Evolutionary conservation across 2,888 invertebrate species (phyloP).

Genomic region (Drosophila incognita): DNA sequence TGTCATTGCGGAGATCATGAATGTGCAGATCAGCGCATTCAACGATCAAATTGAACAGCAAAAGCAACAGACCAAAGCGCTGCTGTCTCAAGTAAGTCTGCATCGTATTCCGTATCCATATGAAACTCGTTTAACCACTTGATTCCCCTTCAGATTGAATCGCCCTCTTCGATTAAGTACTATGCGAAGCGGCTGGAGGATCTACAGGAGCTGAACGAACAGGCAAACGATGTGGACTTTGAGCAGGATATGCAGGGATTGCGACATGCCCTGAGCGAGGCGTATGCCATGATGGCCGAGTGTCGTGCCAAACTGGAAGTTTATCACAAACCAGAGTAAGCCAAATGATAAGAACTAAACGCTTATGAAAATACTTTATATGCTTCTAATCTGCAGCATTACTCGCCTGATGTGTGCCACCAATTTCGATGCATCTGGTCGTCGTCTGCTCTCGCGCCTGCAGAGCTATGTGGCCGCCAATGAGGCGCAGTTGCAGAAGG

Average conservation of each 20-base stretch:
- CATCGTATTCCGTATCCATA: not conserved
- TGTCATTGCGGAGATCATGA: slow-evolving; percentile 87
- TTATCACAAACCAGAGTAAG: slow-evolving; percentile 83
- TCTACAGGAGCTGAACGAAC: slow-evolving; percentile 87
- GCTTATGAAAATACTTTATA: not conserved
- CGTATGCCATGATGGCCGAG: slow-evolving; percentile 84
- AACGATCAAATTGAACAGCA: slow-evolving; percentile 88
- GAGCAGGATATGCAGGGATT: slow-evolving; percentile 87
- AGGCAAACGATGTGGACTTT: slow-evolving; percentile 88
- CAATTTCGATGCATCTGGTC: slow-evolving; percentile 81
- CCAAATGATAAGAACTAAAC: not conserved
- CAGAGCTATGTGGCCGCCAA: slow-evolving; percentile 90
- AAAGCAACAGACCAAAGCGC: slow-evolving; percentile 86
- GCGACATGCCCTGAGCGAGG: slow-evolving; percentile 85
- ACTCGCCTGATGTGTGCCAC: slow-evolving; percentile 76
- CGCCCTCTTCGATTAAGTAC: slow-evolving; percentile 86
- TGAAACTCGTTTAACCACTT: not conserved
- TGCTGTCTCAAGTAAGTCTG: slow-evolving; percentile 78
- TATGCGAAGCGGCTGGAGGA: slow-evolving; percentile 86
- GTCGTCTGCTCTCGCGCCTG: slow-evolving; percentile 88
- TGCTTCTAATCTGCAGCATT: slow-evolving; percentile 56
- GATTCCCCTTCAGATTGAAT: slow-evolving; percentile 84
- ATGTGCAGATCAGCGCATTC: slow-evolving; percentile 88
- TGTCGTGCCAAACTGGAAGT: slow-evolving; percentile 83
- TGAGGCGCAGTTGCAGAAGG: slow-evolving; percentile 90